Conservation (phyloP, 2,888 invertebrate genomes). For the Gnatocerus cornutus region DNA sequence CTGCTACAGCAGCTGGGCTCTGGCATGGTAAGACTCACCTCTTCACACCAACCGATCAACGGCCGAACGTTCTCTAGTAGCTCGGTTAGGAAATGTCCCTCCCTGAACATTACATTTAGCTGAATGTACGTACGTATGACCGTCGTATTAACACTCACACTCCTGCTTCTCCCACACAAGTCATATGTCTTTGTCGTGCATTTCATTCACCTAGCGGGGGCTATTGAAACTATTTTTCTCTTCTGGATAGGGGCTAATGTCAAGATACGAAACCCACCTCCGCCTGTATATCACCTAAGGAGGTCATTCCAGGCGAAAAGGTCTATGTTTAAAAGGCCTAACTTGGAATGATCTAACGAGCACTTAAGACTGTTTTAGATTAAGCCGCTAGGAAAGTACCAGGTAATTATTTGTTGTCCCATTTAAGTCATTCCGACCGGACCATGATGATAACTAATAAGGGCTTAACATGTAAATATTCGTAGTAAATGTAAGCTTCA, state of each 20-base stretch:
- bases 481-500: not conserved
- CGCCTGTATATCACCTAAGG: constrained; percentile 32
- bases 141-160: constrained; percentile 58
- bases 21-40: constrained; percentile 93
- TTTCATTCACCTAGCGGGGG: constrained; percentile 70
- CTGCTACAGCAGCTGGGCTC: constrained; percentile 91
- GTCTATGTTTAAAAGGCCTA: not conserved
- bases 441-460: constrained; percentile 6
- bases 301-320: not conserved
- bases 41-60: constrained; percentile 73
- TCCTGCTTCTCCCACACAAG: constrained; percentile 66
- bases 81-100: constrained; percentile 84
- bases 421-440: not conserved
- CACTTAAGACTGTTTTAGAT: constrained; percentile 49
- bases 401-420: not conserved
- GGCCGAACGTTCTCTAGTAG: constrained; percentile 74
- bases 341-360: constrained; percentile 27
- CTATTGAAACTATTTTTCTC: constrained; percentile 60
- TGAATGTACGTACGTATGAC: constrained; percentile 70
- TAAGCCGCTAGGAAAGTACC: constrained; percentile 28
- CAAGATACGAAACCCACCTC: constrained; percentile 52
- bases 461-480: constrained; percentile 10
- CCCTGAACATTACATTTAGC: constrained; percentile 83
- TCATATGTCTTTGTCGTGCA: constrained; percentile 65
- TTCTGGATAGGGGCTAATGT: constrained; percentile 42